Percentiles rank a stretch among this genome's conserved stretches.
Evolutionary conservation across 1,140 invertebrate species (phyloP).

Genomic region (Anastrepha ludens): DNA sequence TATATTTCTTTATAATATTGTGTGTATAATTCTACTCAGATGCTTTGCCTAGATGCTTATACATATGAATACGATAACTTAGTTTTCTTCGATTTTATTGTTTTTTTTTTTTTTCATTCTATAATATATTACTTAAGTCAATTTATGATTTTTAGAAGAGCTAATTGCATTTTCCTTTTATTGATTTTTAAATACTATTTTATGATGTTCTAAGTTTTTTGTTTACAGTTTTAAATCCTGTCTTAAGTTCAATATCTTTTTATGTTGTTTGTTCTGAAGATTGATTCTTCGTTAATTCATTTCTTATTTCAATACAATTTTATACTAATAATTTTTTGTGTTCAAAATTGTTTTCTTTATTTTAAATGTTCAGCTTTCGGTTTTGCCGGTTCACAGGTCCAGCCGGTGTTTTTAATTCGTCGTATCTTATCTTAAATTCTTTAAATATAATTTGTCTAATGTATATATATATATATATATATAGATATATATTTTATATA

Average conservation of each 20-base stretch:
- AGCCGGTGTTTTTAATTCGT: conserved; percentile 52
- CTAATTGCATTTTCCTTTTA: conserved; percentile 23
- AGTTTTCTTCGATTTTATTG: conserved; percentile 38
- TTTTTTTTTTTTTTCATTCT: conserved; percentile 12
- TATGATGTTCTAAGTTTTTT: conserved; percentile 49
- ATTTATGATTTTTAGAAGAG: conserved; percentile 53
- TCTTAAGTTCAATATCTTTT: conserved; percentile 33
- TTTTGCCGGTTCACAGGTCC: conserved; percentile 47
- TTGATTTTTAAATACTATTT: conserved; percentile 48
- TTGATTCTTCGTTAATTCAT: conserved; percentile 7
- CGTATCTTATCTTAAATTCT: conserved; percentile 49
- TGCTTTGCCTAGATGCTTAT: conserved; percentile 23
- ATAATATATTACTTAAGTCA: conserved; percentile 31
- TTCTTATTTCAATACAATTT: conserved; percentile 33
- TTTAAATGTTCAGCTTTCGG: conserved; percentile 42
- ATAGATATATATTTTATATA: conserved; percentile 62
- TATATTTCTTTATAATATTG: conserved; percentile 34
- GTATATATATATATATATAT: conserved; percentile 49
- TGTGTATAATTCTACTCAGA: conserved; percentile 26
- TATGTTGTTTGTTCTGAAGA: conserved; percentile 10
- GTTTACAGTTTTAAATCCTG: conserved; percentile 30
- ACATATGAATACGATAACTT: conserved; percentile 41
- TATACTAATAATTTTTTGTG: conserved; percentile 32
- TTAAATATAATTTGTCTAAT: conserved; percentile 48
- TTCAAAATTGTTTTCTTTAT: neutral